These are phyloP conservation scores for Polydrusus cervinus DNA, from an alignment of 2,888 invertebrate genomes.

Conservation along the genomic window DNA sequence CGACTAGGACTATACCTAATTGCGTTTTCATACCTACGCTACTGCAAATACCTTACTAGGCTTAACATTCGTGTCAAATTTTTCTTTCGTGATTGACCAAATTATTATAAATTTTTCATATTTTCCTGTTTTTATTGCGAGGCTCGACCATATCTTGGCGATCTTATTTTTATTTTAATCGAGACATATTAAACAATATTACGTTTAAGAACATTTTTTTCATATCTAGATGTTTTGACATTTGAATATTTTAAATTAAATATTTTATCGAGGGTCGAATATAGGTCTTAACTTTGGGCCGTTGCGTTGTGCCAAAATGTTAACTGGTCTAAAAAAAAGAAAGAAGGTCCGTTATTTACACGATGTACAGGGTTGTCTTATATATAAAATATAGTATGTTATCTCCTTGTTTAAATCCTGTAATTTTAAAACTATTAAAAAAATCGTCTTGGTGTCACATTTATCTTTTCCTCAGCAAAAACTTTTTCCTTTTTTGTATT, in stretches of 20 bases:
- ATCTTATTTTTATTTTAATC: slow-evolving; percentile 26
- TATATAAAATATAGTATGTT: too few species aligned
- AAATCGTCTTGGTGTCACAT: too few species aligned
- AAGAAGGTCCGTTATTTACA: not conserved
- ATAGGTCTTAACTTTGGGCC: not conserved
- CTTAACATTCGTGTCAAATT: slow-evolving; percentile 38
- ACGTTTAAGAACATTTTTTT: slow-evolving; percentile 19
- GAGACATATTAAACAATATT: slow-evolving; percentile 16
- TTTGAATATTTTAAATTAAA: slow-evolving; percentile 27
- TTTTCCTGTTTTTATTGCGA: slow-evolving; percentile 35
- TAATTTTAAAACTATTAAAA: too few species aligned
- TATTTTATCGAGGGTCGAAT: slow-evolving; percentile 10
- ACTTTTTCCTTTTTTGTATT: too few species aligned
- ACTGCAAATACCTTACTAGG: not conserved
- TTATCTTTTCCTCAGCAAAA: too few species aligned
- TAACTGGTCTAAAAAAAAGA: not conserved
- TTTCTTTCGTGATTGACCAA: slow-evolving; percentile 39
- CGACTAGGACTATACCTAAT: too few species aligned
- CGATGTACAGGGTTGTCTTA: too few species aligned
- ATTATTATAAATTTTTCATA: slow-evolving; percentile 42
- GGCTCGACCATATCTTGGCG: slow-evolving; percentile 21
- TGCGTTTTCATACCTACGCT: not conserved
- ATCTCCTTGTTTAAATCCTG: too few species aligned
- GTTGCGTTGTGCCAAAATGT: not conserved
- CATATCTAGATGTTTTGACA: slow-evolving; percentile 22